A percentile compares a stretch with the other conserved stretches of the same genome.
phyloP scores from a whole-genome alignment of 2,113 vertebrate species.

The Elgaria multicarinata region DNA sequence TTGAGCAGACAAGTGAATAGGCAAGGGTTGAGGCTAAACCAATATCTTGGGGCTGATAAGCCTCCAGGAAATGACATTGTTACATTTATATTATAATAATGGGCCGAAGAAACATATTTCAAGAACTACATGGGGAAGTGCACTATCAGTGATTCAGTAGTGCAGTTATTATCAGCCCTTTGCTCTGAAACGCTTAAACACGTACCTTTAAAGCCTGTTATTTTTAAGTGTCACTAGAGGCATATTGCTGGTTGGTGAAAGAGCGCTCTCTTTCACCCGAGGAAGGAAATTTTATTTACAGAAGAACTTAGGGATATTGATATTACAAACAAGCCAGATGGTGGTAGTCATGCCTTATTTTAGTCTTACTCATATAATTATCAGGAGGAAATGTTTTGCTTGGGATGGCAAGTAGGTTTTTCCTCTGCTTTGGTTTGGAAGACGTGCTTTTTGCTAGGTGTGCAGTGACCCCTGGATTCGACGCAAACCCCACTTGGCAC shows the following conservation, averaged over 20 bases:
- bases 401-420: background rate
- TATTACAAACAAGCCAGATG: conserved; percentile 8
- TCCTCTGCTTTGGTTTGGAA: background rate
- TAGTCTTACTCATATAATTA: conserved; percentile 2
- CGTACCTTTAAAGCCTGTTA: background rate
- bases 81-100: background rate
- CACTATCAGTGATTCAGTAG: background rate
- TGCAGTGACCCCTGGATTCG: background rate
- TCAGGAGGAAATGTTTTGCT: background rate
- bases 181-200: background rate
- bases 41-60: background rate
- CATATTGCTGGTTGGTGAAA: too few species aligned
- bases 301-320: background rate
- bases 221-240: background rate
- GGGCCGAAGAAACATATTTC: background rate
- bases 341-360: background rate
- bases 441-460: background rate
- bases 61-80: background rate
- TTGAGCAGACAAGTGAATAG: background rate
- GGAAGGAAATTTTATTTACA: background rate
- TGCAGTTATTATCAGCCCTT: background rate
- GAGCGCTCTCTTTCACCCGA: background rate
- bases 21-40: background rate
- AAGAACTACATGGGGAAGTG: background rate
- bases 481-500: too few species aligned